Evolutionary conservation across 2,888 invertebrate species (phyloP), one percentile per base, ranked within the genome.

Genomic region (Petrolisthes manimaculis): DNA sequence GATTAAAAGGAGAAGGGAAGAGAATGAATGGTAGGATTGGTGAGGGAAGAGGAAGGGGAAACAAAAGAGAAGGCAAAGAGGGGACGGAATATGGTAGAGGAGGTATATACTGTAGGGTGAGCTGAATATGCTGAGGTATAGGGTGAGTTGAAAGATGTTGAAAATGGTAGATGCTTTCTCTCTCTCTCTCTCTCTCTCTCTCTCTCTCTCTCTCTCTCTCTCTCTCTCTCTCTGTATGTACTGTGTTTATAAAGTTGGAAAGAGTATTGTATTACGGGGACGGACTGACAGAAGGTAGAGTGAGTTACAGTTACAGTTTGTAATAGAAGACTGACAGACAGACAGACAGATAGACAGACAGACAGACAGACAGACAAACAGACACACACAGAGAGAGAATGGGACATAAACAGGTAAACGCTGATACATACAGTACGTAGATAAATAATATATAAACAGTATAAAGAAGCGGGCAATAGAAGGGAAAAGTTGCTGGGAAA

Each of bases 261-360:
- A 61, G 14, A 61, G 9, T 9, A 8, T 61, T 61, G 18, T n/a
- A 18, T 71, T 71, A 18, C 21, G 18, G 5, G 5, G 18, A 74
- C 74, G 24, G 74, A 74, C 37, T 51, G 75, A 75, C 75, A 75
- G 75, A 75, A n/a, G n/a, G n/a, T n/a, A n/a, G n/a, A n/a, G n/a
- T n/a, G n/a, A n/a, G n/a, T n/a, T n/a, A n/a, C n/a, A n/a, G n/a
- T n/a, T n/a, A n/a, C n/a, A n/a, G n/a, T n/a, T n/a, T n/a, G n/a
- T n/a, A n/a, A n/a, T n/a, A n/a, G n/a, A n/a, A n/a, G n/a, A n/a
- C 37, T 51, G 37, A 75, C 37, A 37, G 24, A 37, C 37, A 24
- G 75, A 75, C 37, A 24, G 75, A 75, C n/a, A n/a, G n/a, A n/a
- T n/a, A n/a, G n/a, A n/a, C n/a, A n/a, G n/a, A n/a, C n/a, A n/a